Percentiles rank a stretch among this genome's conserved stretches.
Conservation (phyloP, 2,113 vertebrate species). For the Amphiprion percula region DNA sequence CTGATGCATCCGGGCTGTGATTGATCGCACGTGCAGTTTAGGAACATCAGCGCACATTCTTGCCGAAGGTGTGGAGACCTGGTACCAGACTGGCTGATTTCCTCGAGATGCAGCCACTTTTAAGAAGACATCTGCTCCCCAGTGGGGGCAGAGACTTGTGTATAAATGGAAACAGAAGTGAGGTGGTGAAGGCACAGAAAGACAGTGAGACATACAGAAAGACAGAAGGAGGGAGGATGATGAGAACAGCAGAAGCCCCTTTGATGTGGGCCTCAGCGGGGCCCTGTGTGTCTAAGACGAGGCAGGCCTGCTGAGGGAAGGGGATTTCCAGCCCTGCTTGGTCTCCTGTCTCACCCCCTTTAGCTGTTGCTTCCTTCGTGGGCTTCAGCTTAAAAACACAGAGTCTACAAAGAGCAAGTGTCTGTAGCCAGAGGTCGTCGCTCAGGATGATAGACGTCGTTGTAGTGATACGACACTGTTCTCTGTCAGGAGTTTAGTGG, state of each 20-base stretch:
- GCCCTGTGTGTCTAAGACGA: conserved; percentile 64
- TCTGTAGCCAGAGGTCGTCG: conserved; percentile 6
- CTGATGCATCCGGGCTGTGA: background rate
- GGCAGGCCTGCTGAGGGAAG: conserved; percentile 66
- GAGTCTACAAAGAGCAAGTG: conserved; percentile 10
- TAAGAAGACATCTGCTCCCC: background rate
- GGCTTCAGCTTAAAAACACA: conserved; percentile 58
- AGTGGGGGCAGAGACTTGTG: background rate
- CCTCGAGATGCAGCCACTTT: background rate
- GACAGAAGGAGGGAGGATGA: conserved; percentile 52
- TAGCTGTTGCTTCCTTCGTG: conserved; percentile 64
- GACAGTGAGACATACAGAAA: conserved; percentile 67
- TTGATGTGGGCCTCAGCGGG: conserved; percentile 75
- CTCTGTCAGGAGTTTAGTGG: background rate
- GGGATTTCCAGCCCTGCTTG: conserved; percentile 78
- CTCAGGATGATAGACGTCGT: conserved; percentile 26
- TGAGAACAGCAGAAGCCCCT: conserved; percentile 75
- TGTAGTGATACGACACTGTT: background rate
- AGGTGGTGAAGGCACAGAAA: conserved; percentile 29
- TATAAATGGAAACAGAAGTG: conserved; percentile 54
- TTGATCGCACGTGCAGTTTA: conserved; percentile 16
- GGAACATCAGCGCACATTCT: background rate
- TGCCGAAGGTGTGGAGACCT: background rate
- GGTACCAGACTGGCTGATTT: background rate
- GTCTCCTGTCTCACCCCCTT: conserved; percentile 69